Base-by-base conservation (phyloP, 1,140 invertebrate genomes). In the Ridgeia piscesae region DNA sequence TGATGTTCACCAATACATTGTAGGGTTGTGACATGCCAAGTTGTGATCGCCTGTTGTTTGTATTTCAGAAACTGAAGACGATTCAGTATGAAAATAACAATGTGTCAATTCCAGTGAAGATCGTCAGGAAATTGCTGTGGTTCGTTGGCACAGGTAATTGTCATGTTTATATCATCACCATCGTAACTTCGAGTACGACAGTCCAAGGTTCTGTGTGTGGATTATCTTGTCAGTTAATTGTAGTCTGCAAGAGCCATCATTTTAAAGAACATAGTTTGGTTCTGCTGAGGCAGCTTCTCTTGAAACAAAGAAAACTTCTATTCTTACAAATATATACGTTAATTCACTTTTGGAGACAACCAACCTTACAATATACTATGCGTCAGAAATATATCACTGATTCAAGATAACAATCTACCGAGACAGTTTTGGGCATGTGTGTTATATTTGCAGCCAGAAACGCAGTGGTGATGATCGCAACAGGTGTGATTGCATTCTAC, bases 401-500 rank as follows among this genome's bases (percentile, higher is more conserved):
- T 77, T 77, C 58, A 77, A 2, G 58, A 77, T 77, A 21, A 77
- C n/a, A 21, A 9, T 77, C 11, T 77, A 77, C 58, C 27, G 27
- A 77, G 11, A 77, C 2, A 77, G 58, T 77, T 0, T 27, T 77
- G 58, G 17, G 58, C 27, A 21, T 77, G 58, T 77, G 58, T 77
- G 11, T 77, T 77, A 77, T 89, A 90, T 48, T 94, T 94, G 35
- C 93, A 96, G 95, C 93, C 92, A 94, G 95, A 33, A 96, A 96
- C 94, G 95, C 95, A 35, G 94, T 96, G 89, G 93, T 96, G 34
- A 95, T 96, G 6, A 93, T 96, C n/a, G 34, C 93, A 34, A 93
- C 95, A 8, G 93, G 95, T 11, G 94, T 93, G 35, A 91, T 96
- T 58, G 94, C 94, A 34, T 94, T 94, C 6, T 93, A 93, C 35